These are phyloP conservation scores for Periphyllus acericola DNA, from an alignment of 2,888 invertebrate species.

Conservation along the genomic window DNA sequence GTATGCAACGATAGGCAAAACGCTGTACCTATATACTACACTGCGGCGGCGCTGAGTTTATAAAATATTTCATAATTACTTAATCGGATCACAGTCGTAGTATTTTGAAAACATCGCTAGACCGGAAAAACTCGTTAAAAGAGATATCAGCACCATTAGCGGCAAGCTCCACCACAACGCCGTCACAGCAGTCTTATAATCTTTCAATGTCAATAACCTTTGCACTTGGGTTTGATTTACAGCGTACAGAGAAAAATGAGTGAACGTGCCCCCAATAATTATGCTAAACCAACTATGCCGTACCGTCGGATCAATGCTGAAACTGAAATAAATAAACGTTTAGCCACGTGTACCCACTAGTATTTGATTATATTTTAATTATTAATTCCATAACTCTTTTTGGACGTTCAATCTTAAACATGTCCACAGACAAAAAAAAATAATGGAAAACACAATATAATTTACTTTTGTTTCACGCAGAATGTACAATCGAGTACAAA, in stretches of 20 bases:
- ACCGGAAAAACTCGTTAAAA: slow-evolving; percentile 79
- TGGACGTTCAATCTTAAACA: too few species aligned
- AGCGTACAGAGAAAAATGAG: slow-evolving; percentile 83
- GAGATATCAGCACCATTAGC: slow-evolving; percentile 77
- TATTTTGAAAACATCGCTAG: slow-evolving; percentile 87
- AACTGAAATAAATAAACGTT: slow-evolving; percentile 69
- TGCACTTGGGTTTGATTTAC: slow-evolving; percentile 85
- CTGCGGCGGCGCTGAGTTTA: too few species aligned
- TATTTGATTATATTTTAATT: too few species aligned
- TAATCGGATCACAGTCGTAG: slow-evolving; percentile 81
- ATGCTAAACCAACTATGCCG: slow-evolving; percentile 87
- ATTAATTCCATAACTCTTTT: too few species aligned
- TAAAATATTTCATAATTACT: slow-evolving; percentile 66
- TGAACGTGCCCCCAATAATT: slow-evolving; percentile 80
- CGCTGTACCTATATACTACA: too few species aligned
- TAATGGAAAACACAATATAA: too few species aligned
- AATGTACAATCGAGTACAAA: too few species aligned
- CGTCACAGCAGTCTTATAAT: slow-evolving; percentile 76
- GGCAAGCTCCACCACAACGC: slow-evolving; percentile 86
- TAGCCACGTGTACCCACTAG: too few species aligned
- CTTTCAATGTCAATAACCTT: slow-evolving; percentile 69
- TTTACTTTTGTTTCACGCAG: too few species aligned
- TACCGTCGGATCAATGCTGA: slow-evolving; percentile 81
- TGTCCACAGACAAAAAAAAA: too few species aligned
- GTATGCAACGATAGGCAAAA: too few species aligned